Base-by-base conservation (phyloP, 53 echinoderm and acorn worm species). In the Holothuria scabra region DNA sequence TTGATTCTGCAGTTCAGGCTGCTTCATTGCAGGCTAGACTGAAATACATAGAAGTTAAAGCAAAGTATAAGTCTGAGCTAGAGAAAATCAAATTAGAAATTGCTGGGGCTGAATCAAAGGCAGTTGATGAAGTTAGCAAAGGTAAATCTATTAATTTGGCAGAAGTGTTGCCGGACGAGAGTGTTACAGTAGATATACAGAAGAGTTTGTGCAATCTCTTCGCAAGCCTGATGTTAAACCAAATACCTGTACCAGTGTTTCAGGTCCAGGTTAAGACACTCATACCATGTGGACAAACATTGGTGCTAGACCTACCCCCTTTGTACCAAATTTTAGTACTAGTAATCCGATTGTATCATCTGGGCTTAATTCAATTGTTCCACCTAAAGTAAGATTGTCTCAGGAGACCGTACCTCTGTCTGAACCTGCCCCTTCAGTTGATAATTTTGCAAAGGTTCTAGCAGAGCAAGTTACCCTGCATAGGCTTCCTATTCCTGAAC, bases 41-140 rank as follows among this genome's bases (percentile, higher is more conserved):
- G 33, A 67, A 67, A 22, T 67, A 67, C 32, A 67, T 67, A 67
- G 67, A 67, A 32, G 32, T 67, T 67, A 26, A 67, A 30, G 67
- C 67, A 7, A 67, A 67, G 33, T 67, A 67, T 32, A 67, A 67
- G 14, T 30, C 67, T 22, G 67, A 7, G 14, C 67, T 67, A 6
- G 67, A 67, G 25, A 67, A 29, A 32, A 67, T 67, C 28, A 67
- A 67, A 16, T 67, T 7, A 7, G 67, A 67, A 0, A 67, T 67
- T 22, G 68, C 68, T 12, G 68, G 34, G 34, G 30, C 68, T 3
- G 68, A 67, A 67, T 1, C 68, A 8, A 33, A 33, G 30, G 68
- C 30, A 1, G 28, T 67, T 31, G 68, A 28, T 67, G 9, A 33
- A 32, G 1, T 67, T 9, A 67, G 5, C 1, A 67, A 25, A 19